Evolutionary conservation across 2,888 invertebrate species (phyloP).

Genomic region (Oscheius myriophilus): DNA sequence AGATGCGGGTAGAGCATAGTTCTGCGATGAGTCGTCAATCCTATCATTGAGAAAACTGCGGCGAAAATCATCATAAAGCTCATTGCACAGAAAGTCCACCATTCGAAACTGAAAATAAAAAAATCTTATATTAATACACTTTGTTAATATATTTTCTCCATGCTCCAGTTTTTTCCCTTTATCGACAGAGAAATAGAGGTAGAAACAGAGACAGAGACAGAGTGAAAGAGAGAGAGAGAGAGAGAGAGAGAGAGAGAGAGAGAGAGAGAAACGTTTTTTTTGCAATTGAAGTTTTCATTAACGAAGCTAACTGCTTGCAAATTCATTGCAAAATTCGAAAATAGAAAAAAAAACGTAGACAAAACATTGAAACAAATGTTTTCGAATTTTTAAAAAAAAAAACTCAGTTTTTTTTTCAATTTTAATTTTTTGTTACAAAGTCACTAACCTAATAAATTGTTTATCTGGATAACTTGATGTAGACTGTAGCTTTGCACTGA

Average conservation of each 20-base stretch:
- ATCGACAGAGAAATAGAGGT: no score
- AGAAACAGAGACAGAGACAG: no score
- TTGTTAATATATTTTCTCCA: slow-evolving; percentile 7
- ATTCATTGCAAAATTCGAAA: no score
- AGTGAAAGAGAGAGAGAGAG: no score
- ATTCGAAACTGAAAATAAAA: slow-evolving; percentile 54
- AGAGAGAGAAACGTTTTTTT: no score
- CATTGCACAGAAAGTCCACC: slow-evolving; percentile 53
- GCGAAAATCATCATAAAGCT: slow-evolving; percentile 57
- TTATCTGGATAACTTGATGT: slow-evolving; percentile 44
- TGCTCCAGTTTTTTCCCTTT: no score
- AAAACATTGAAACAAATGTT: not conserved
- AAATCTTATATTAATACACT: not conserved
- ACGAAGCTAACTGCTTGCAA: no score
- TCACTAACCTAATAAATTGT: slow-evolving; percentile 53
- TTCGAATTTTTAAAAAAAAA: slow-evolving; percentile 10
- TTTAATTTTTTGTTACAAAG: not conserved
- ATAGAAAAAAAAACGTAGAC: no score
- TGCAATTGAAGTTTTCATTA: no score
- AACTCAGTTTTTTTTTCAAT: no score
- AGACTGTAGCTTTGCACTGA: slow-evolving; percentile 57
- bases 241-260: no score
- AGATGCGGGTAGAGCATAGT: slow-evolving; percentile 59
- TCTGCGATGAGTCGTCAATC: slow-evolving; percentile 49
- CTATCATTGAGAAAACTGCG: slow-evolving; percentile 62